phyloP scores from a whole-genome alignment of 2,797 vertebrate genomes.

The Pipistrellus kuhlii region DNA sequence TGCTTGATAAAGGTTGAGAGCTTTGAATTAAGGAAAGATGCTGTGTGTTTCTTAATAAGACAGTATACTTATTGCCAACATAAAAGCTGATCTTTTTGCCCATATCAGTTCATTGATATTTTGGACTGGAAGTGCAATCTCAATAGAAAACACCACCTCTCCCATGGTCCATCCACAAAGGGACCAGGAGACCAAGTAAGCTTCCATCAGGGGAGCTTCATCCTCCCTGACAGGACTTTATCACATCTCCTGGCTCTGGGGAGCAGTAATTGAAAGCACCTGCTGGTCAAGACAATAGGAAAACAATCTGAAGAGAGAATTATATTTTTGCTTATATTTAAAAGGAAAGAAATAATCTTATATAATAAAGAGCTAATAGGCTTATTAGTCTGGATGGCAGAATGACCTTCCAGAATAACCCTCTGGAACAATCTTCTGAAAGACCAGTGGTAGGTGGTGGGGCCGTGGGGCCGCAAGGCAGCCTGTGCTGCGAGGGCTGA shows the following conservation, averaged over 20 bases:
- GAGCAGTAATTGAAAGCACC: constrained; percentile 27
- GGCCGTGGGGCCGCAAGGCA: too few relatives aligned
- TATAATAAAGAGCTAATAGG: too few relatives aligned
- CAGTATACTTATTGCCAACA: constrained; percentile 5
- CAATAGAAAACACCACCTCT: background rate
- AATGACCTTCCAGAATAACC: too few relatives aligned
- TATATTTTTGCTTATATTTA: constrained; percentile 51
- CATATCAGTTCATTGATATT: background rate
- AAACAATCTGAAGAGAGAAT: background rate
- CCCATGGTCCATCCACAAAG: background rate
- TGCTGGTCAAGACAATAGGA: background rate
- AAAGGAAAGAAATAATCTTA: background rate
- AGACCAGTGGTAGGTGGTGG: too few relatives aligned
- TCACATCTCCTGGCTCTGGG: background rate
- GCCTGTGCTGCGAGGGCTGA: too few relatives aligned
- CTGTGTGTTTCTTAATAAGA: background rate
- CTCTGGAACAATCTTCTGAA: too few relatives aligned
- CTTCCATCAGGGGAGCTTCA: background rate
- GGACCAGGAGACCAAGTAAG: background rate
- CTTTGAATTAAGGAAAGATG: constrained; percentile 15
- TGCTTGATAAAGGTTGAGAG: constrained; percentile 45
- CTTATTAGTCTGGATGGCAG: too few relatives aligned
- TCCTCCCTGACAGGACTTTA: background rate
- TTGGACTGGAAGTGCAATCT: background rate
- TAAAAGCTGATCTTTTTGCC: background rate